Evolutionary conservation across 2,888 invertebrate genomes (phyloP).

Genomic region (Gymnosoma rotundatum): DNA sequence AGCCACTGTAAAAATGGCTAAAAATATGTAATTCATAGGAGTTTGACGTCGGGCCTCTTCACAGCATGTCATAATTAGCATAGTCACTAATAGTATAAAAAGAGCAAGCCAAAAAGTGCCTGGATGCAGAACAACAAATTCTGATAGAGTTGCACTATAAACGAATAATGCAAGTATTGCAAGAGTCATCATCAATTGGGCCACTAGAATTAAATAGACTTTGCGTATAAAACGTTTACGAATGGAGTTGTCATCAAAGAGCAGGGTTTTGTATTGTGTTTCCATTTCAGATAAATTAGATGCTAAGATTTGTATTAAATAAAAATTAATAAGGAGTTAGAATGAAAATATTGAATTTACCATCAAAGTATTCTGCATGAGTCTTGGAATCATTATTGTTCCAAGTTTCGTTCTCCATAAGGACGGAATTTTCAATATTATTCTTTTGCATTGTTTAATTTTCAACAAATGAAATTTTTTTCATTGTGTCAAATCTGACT

Average conservation of each 20-base stretch:
- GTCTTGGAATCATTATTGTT: neutral
- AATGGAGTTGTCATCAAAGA: slow-evolving; percentile 37
- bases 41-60: slow-evolving; percentile 85
- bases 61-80: slow-evolving; percentile 94
- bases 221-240: neutral
- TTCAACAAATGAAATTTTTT: neutral
- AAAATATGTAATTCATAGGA: slow-evolving; percentile 92
- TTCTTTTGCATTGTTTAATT: neutral
- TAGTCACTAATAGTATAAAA: slow-evolving; percentile 86
- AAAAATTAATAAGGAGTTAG: neutral
- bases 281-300: neutral
- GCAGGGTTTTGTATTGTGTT: neutral
- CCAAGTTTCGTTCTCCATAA: slow-evolving; percentile 4
- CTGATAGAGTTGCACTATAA: neutral
- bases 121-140: slow-evolving; percentile 82
- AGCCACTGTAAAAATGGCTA: slow-evolving; percentile 90
- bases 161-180: slow-evolving; percentile 11
- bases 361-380: neutral
- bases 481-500: neutral
- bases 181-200: slow-evolving; percentile 21
- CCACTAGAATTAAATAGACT: slow-evolving; percentile 23
- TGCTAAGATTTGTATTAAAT: slow-evolving; percentile 8
- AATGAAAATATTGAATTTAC: neutral
- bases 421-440: neutral
- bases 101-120: slow-evolving; percentile 87